Percentiles rank a stretch among this genome's conserved stretches.
Conservation (phyloP, 2,113 vertebrate species). For the Brachionichthys hirsutus region DNA sequence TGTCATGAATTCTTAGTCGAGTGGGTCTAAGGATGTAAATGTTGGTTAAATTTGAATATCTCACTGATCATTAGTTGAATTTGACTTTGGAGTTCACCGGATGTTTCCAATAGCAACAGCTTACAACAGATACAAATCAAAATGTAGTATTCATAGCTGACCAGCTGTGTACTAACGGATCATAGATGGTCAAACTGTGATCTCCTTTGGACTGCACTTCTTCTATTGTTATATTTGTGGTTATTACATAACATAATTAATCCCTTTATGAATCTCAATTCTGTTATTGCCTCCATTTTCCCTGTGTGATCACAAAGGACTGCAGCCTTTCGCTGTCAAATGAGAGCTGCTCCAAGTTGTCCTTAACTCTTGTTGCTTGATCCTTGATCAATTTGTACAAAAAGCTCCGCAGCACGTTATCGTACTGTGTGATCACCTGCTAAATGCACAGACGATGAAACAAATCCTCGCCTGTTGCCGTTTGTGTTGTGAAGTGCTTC, state of each 20-base stretch:
- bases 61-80: background rate
- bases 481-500: background rate
- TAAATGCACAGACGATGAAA: slow-evolving; percentile 13
- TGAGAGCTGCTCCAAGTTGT: background rate
- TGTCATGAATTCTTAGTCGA: no score
- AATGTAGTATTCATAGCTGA: no score
- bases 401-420: background rate
- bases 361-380: background rate
- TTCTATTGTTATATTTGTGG: background rate
- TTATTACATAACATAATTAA: background rate
- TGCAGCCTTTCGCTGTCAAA: background rate
- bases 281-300: slow-evolving; percentile 8
- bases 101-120: background rate
- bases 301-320: background rate
- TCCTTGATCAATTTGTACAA: slow-evolving; percentile 5
- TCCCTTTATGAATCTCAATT: slow-evolving; percentile 6
- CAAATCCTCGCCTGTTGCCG: background rate
- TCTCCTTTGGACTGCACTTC: background rate
- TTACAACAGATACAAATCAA: no score
- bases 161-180: no score
- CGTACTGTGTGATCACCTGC: background rate
- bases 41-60: no score
- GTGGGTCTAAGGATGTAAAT: no score
- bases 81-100: background rate
- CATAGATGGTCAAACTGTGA: no score